Conservation (phyloP, 2,888 invertebrate genomes). For the Brassicogethes aeneus region DNA sequence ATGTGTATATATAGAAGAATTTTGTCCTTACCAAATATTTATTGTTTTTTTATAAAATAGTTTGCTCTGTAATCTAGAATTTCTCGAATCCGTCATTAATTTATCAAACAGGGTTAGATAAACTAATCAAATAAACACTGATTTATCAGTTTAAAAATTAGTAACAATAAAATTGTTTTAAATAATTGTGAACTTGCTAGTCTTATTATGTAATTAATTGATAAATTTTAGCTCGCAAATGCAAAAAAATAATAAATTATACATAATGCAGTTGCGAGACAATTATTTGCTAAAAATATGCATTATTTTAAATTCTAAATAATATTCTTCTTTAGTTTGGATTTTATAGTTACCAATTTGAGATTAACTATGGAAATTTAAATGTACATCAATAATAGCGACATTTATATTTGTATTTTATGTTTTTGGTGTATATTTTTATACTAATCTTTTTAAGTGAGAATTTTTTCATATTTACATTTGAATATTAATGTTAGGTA, state of each 20-base stretch:
- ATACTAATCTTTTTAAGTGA: slow-evolving; percentile 22
- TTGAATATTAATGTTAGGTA: slow-evolving; percentile 21
- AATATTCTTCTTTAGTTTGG: neutral
- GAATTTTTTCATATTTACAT: slow-evolving; percentile 26
- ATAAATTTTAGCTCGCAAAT: neutral
- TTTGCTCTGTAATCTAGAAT: neutral
- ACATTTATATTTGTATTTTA: slow-evolving; percentile 5
- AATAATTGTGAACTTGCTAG: slow-evolving; percentile 1
- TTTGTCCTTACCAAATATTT: neutral
- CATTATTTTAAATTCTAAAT: no score
- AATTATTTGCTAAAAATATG: neutral
- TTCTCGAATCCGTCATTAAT: no score
- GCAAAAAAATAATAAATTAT: no score
- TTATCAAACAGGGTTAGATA: neutral
- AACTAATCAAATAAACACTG: neutral
- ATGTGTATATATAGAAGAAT: neutral
- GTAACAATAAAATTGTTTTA: slow-evolving; percentile 2
- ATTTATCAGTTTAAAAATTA: neutral
- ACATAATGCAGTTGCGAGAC: no score
- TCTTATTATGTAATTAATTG: neutral
- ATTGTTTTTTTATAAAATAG: neutral
- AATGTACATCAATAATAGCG: neutral
- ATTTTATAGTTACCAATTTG: slow-evolving; percentile 5
- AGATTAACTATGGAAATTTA: neutral
- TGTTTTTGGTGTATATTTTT: slow-evolving; percentile 14